Evolutionary conservation across 1,140 invertebrate species (phyloP).

Genomic region (Drosophila dunni): DNA sequence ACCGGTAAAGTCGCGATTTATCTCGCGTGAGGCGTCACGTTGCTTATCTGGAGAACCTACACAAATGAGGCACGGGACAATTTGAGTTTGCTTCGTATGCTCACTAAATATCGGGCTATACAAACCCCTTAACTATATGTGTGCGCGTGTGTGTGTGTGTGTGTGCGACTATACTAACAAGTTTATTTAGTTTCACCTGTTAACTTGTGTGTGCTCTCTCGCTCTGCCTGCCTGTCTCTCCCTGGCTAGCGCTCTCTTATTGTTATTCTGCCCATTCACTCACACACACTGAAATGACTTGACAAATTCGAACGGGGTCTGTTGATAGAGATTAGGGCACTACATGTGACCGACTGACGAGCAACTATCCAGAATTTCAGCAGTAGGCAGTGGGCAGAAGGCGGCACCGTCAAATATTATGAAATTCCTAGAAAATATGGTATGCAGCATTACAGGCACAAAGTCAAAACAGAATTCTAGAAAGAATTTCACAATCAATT

Average conservation of each 20-base stretch:
- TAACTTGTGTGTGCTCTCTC: constrained; percentile 6
- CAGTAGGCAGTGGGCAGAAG: not conserved
- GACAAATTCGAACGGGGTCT: constrained; percentile 26
- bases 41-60: constrained; percentile 68
- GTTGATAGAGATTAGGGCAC: constrained; percentile 23
- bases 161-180: constrained; percentile 15
- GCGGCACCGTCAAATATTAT: constrained; percentile 14
- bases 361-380: not conserved
- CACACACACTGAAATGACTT: constrained; percentile 23
- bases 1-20: constrained; percentile 45
- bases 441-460: constrained; percentile 23
- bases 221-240: constrained; percentile 1
- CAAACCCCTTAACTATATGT: constrained; percentile 25
- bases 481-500: constrained; percentile 8
- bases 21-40: constrained; percentile 75
- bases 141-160: constrained; percentile 17
- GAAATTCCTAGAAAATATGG: constrained; percentile 13
- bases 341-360: constrained; percentile 34
- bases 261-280: constrained; percentile 3
- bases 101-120: constrained; percentile 47
- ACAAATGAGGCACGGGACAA: constrained; percentile 25
- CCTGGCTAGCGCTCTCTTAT: not conserved
- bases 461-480: constrained; percentile 14
- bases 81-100: constrained; percentile 11
- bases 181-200: constrained; percentile 51